Evolutionary conservation across 2,797 vertebrate genomes (phyloP).

Genomic region (Sebastes trivittatus): DNA sequence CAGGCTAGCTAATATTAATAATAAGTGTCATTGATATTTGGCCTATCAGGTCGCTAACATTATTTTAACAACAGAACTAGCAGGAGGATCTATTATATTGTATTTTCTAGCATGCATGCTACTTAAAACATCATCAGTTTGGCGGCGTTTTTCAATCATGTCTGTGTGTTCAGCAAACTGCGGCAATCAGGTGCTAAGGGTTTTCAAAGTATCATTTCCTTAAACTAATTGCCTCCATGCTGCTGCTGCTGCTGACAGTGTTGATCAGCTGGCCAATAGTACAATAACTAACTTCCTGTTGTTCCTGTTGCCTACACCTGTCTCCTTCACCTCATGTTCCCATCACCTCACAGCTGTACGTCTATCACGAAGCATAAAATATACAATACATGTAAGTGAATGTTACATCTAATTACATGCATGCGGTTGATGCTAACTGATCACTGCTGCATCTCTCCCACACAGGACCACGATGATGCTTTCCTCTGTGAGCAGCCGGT

Average conservation of each 20-base stretch:
- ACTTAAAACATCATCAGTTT: not conserved
- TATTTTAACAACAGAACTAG: not conserved
- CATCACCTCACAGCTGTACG: not conserved
- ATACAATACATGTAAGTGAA: not conserved
- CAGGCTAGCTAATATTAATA: not conserved
- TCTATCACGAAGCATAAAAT: not conserved
- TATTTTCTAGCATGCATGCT: not conserved
- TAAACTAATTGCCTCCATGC: not conserved
- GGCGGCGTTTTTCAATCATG: not conserved
- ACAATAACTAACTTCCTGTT: not conserved
- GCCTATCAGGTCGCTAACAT: not conserved
- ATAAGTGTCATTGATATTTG: too few relatives aligned
- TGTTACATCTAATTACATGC: not conserved
- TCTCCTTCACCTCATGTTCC: not conserved
- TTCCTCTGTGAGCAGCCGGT: slow-evolving; percentile 32
- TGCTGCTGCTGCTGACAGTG: not conserved
- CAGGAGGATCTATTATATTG: not conserved
- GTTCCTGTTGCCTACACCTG: not conserved
- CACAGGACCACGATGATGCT: slow-evolving; percentile 4
- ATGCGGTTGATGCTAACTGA: not conserved
- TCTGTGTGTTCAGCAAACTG: not conserved
- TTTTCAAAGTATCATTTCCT: not conserved
- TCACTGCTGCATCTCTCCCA: not conserved
- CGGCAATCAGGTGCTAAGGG: not conserved
- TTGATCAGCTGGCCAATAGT: not conserved